Percentiles rank a stretch among this genome's conserved stretches.
Evolutionary conservation across 1,140 invertebrate genomes (phyloP).

Genomic region (Drosophila burlai): DNA sequence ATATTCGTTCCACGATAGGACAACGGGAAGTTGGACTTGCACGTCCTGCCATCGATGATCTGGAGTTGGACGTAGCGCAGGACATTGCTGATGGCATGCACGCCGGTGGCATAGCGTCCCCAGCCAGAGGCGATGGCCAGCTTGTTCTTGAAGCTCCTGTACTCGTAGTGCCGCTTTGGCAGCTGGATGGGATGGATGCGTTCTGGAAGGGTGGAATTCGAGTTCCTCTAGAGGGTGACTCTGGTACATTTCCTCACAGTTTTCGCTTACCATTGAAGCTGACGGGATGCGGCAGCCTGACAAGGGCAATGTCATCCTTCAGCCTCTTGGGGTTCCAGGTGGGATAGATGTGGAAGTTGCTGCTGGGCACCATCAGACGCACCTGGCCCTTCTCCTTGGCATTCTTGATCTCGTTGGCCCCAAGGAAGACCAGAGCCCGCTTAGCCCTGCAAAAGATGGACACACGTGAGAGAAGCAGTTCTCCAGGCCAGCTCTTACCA

Average conservation of each 20-base stretch:
- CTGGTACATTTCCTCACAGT: not conserved
- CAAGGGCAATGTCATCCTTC: slow-evolving; percentile 87
- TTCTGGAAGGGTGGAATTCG: slow-evolving; percentile 72
- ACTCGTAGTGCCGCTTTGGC: slow-evolving; percentile 81
- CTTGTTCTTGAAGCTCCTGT: slow-evolving; percentile 83
- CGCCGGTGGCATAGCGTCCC: slow-evolving; percentile 85
- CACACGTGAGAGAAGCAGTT: not conserved
- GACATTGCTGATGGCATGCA: slow-evolving; percentile 80
- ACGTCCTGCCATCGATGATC: slow-evolving; percentile 86
- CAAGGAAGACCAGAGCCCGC: slow-evolving; percentile 84
- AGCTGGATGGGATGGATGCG: slow-evolving; percentile 85
- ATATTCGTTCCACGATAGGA: slow-evolving; percentile 86
- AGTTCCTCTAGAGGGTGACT: not conserved
- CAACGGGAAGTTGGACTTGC: slow-evolving; percentile 86
- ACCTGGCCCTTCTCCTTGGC: slow-evolving; percentile 82
- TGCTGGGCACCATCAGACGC: slow-evolving; percentile 80
- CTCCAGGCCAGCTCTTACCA: not conserved
- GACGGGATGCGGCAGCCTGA: slow-evolving; percentile 86
- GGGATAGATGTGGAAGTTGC: slow-evolving; percentile 85
- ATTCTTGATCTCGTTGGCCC: slow-evolving; percentile 86
- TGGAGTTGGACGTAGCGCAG: slow-evolving; percentile 86
- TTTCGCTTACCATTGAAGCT: slow-evolving; percentile 85
- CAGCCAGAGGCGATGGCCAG: slow-evolving; percentile 86
- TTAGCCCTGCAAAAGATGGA: slow-evolving; percentile 60
- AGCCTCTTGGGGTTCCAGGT: slow-evolving; percentile 85